phyloP scores from a whole-genome alignment of 2,797 vertebrate genomes.

The Phoxinus dragarum region DNA sequence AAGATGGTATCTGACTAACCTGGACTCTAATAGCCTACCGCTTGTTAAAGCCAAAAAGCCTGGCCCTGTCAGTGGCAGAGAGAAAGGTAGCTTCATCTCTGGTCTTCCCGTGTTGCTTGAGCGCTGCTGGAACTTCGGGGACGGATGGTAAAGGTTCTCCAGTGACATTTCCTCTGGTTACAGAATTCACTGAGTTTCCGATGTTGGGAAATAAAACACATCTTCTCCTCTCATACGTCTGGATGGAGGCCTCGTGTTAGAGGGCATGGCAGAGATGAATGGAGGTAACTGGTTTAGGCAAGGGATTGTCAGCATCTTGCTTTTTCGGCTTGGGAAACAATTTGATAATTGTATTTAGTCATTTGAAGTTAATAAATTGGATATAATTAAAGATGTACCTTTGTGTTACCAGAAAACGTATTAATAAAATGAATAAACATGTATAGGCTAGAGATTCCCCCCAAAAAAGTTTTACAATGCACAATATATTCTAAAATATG shows the following conservation, averaged over 20 bases:
- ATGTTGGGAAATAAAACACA: not conserved
- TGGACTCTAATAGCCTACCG: not conserved
- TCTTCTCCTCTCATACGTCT: not conserved
- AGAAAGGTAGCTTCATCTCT: not conserved
- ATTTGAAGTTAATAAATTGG: not conserved
- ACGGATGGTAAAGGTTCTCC: not conserved
- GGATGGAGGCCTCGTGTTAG: not conserved
- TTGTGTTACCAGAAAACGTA: no score
- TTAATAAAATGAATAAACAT: not conserved
- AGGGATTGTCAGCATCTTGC: not conserved
- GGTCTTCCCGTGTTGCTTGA: not conserved
- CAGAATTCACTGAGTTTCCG: not conserved
- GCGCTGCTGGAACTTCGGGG: not conserved
- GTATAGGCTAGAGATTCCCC: not conserved
- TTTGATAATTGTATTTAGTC: not conserved
- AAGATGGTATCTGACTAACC: not conserved
- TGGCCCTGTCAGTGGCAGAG: not conserved
- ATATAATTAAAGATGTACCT: no score
- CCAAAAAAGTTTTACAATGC: not conserved
- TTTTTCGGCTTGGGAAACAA: conserved; percentile 15
- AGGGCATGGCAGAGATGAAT: not conserved
- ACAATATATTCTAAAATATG: not conserved
- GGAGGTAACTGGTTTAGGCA: not conserved
- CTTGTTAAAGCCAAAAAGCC: not conserved
- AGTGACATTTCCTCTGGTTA: not conserved